phyloP scores from a whole-genome alignment of 2,888 invertebrate species.

The Scaptomyza cyrtandrae region DNA sequence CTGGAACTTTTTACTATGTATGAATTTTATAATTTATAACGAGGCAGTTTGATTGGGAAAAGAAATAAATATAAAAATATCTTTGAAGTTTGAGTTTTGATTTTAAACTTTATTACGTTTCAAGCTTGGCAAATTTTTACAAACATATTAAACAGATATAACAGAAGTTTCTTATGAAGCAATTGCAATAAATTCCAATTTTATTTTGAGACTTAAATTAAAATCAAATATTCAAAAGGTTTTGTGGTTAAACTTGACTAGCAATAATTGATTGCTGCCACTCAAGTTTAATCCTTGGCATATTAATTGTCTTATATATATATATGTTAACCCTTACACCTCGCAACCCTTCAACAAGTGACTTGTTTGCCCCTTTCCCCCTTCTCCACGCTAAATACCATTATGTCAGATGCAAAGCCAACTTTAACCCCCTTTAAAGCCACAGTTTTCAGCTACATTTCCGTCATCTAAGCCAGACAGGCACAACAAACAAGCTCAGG shows the following conservation, averaged over 20 bases:
- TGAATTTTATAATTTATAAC: background rate
- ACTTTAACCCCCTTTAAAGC: slow-evolving; percentile 67
- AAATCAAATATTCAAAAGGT: background rate
- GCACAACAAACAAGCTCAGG: slow-evolving; percentile 3
- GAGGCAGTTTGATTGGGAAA: background rate
- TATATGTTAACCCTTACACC: background rate
- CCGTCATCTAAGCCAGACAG: slow-evolving; percentile 48
- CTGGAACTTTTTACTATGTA: background rate
- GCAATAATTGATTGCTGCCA: slow-evolving; percentile 4
- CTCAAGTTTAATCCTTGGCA: slow-evolving; percentile 7
- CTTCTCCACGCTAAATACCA: slow-evolving; percentile 8
- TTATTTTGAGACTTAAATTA: background rate
- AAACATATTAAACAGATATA: background rate
- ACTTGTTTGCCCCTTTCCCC: slow-evolving; percentile 28
- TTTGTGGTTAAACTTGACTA: background rate
- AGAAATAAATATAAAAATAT: background rate
- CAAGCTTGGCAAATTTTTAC: background rate
- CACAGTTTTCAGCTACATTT: slow-evolving; percentile 77
- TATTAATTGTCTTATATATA: slow-evolving; percentile 18
- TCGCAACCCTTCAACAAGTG: slow-evolving; percentile 69
- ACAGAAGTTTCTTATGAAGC: no score
- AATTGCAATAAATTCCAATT: background rate
- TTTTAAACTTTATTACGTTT: background rate
- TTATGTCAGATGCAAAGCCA: slow-evolving; percentile 73
- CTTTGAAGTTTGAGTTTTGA: background rate